Conservation (phyloP, 2,797 vertebrate species). For the Margarornis squamiger region DNA sequence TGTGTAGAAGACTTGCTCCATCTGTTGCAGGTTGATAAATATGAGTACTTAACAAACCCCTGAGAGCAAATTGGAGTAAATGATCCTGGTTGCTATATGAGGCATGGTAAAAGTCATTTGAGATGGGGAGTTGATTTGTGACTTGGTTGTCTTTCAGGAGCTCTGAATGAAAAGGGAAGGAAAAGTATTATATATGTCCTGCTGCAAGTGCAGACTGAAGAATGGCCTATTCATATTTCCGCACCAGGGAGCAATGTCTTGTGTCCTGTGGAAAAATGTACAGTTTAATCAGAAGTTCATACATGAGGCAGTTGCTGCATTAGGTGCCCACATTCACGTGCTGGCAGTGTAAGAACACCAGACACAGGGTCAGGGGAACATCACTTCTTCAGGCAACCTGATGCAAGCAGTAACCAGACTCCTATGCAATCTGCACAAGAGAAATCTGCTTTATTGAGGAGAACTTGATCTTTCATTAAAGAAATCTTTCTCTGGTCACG, state of each 20-base stretch:
- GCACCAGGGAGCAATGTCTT: accelerated
- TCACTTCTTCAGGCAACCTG: neutral
- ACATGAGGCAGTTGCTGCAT: neutral
- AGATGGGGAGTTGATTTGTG: neutral
- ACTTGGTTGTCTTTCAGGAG: neutral
- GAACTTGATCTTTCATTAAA: neutral
- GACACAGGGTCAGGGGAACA: neutral
- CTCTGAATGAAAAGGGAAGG: neutral
- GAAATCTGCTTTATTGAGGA: neutral
- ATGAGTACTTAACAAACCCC: neutral
- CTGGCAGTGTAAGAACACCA: neutral
- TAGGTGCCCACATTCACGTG: accelerated
- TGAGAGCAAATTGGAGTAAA: neutral
- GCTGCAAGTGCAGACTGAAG: neutral
- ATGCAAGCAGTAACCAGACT: neutral
- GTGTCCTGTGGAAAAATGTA: neutral
- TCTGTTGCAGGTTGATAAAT: neutral
- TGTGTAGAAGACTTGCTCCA: neutral
- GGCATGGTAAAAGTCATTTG: neutral
- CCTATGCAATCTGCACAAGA: neutral
- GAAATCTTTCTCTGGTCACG: neutral
- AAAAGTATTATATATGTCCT: neutral
- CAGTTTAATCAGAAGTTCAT: neutral
- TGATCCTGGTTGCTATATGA: neutral
- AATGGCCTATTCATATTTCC: neutral